Percentiles rank a stretch among this genome's conserved stretches.
Evolutionary conservation across 2,888 invertebrate species (phyloP).

Genomic region (Clitarchus hookeri): DNA sequence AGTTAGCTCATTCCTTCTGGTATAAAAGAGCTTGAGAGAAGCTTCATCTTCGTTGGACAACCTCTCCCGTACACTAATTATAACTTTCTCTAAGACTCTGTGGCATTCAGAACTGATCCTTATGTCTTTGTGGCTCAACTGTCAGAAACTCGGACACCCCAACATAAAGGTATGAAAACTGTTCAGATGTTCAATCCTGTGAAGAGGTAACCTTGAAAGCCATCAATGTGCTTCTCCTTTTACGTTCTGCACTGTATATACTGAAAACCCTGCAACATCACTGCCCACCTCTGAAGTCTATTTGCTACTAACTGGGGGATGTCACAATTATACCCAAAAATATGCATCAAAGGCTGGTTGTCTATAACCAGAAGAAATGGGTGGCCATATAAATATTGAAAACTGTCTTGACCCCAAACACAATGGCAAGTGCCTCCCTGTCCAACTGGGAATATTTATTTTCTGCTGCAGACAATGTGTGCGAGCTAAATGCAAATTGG

Average conservation of each 20-base stretch:
- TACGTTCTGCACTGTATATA: slow-evolving; percentile 43
- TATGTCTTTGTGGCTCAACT: not conserved
- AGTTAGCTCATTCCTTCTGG: not conserved
- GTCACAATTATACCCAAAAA: slow-evolving; percentile 49
- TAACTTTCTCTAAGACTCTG: not conserved
- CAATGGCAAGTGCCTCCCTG: slow-evolving; percentile 45
- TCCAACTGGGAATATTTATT: slow-evolving; percentile 45
- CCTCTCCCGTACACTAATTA: not conserved
- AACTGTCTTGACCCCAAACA: too few species aligned
- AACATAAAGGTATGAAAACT: not conserved
- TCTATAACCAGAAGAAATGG: too few species aligned
- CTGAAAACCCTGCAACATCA: slow-evolving; percentile 49
- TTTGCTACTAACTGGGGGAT: slow-evolving; percentile 48
- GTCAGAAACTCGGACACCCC: not conserved
- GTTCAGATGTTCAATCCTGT: not conserved
- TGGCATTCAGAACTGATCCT: not conserved
- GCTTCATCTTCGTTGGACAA: not conserved
- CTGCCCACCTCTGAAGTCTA: too few species aligned
- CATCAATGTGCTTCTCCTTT: slow-evolving; percentile 39
- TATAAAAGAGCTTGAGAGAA: not conserved
- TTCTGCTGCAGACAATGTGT: slow-evolving; percentile 44
- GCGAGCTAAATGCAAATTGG: slow-evolving; percentile 45
- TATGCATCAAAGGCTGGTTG: slow-evolving; percentile 51
- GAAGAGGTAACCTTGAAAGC: not conserved
- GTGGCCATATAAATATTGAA: too few species aligned